These are phyloP conservation scores for Potamarius usumacintae DNA, from an alignment of 2,113 vertebrate species.

Conservation along the genomic window DNA sequence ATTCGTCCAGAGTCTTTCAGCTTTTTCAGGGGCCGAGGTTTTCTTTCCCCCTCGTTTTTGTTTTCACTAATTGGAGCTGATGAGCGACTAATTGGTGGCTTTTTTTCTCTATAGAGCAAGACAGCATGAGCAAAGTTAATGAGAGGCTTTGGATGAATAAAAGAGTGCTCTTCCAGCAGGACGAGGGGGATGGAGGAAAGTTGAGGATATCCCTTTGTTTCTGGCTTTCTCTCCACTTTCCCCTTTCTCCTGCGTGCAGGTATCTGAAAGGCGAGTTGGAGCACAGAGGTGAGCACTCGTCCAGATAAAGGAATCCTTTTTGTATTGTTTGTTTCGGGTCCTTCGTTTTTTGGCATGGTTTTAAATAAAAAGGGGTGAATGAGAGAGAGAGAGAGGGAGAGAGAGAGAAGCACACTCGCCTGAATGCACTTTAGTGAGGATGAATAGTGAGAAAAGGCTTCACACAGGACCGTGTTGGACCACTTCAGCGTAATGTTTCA, in stretches of 20 bases:
- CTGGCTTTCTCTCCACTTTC: constrained; percentile 70
- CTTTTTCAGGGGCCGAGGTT: constrained; percentile 87
- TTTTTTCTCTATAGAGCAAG: constrained; percentile 80
- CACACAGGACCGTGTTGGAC: constrained; percentile 68
- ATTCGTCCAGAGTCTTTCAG: constrained; percentile 58
- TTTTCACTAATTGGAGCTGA: constrained; percentile 99
- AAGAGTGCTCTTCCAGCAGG: constrained; percentile 67
- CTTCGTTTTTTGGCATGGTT: constrained; percentile 73
- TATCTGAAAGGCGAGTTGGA: constrained; percentile 73
- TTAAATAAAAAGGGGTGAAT: constrained; percentile 65
- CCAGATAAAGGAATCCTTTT: constrained; percentile 75
- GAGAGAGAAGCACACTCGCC: constrained; percentile 70
- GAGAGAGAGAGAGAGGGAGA: constrained; percentile 60
- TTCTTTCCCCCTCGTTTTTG: constrained; percentile 97
- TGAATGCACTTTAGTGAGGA: constrained; percentile 75
- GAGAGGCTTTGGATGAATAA: constrained; percentile 81
- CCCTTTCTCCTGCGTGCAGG: constrained; percentile 69
- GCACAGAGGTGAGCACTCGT: constrained; percentile 71
- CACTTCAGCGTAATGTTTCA: constrained; percentile 68
- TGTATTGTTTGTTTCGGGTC: constrained; percentile 68
- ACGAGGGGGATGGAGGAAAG: constrained; percentile 67
- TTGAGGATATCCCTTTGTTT: constrained; percentile 77
- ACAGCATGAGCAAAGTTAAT: constrained; percentile 95
- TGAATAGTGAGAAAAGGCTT: constrained; percentile 73
- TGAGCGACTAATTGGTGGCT: constrained; percentile 99